Evolutionary conservation across 2,797 vertebrate genomes (phyloP).

Genomic region (Botia kubotai): DNA sequence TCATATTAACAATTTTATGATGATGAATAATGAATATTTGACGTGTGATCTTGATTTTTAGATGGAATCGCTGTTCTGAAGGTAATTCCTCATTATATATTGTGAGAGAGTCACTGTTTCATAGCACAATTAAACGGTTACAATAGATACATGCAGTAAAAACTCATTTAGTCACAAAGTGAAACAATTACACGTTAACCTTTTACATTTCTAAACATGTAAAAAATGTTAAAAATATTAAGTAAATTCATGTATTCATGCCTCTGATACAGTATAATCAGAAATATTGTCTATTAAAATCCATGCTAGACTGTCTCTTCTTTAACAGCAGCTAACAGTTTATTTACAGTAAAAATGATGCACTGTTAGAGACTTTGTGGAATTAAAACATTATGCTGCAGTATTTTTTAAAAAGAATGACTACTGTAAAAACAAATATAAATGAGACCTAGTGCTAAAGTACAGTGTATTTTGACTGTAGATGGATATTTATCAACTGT

Average conservation of each 20-base stretch:
- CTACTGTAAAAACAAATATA: not conserved
- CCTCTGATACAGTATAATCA: too few species aligned
- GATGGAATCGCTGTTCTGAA: rapidly evolving
- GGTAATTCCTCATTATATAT: not conserved
- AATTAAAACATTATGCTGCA: not conserved
- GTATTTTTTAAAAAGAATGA: not conserved
- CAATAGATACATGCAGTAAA: not conserved
- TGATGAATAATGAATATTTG: too few species aligned
- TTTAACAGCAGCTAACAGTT: not conserved
- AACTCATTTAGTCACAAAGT: not conserved
- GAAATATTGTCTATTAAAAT: too few species aligned
- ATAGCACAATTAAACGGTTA: not conserved
- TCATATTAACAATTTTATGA: too few species aligned
- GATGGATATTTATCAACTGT: too few species aligned
- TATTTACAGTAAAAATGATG: not conserved
- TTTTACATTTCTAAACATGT: not conserved
- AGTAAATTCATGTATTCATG: not conserved
- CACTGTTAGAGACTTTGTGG: not conserved
- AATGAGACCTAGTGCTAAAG: too few species aligned
- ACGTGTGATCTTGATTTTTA: too few species aligned
- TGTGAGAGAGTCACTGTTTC: too few species aligned
- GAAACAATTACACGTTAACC: not conserved
- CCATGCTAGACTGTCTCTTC: too few species aligned
- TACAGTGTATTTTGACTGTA: too few species aligned
- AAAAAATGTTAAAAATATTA: not conserved